Base-by-base conservation (phyloP, 2,797 vertebrate genomes). In the Ambastaia sidthimunki region DNA sequence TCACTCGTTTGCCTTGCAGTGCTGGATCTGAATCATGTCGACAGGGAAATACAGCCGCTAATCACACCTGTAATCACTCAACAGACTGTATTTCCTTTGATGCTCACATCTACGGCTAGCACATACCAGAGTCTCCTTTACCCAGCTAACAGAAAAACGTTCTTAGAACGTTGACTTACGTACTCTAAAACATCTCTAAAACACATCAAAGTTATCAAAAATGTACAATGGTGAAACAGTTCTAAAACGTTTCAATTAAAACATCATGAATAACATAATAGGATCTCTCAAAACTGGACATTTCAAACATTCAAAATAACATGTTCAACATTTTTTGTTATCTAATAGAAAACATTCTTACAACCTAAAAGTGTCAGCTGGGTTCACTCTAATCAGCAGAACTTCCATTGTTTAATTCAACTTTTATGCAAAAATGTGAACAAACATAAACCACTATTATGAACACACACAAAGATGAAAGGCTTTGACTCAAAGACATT, bases 1-100 rank as follows among this genome's bases (percentile, higher is more conserved):
- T 80, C 50, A 73, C 34, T 73, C 47, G 70, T 73, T 73, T 67
- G 60, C 34, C 41, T 48, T 37, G n/a, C 55, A 10, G 59, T 41
- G 67, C 71, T 48, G 74, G n/a, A 41, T 72, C 1, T 16, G 52
- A 52, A 19, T 76, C 55, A 69, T 48, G 19, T 66, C 44, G 15
- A 23, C 71, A 65, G 67, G 52, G 41, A 78, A 78, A 71, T 71
- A 19, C 2, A 50, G 41, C 28, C 16, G 52, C 50, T 41, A 68
- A 68, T 31, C 50, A 34, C n/a, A 25, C 52, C 25, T 63, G 52
- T 28, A 62, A 48, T 69, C 44, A 80, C 41, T 21, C 52, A 25
- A 41, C 1, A 9, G n/a, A 21, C 28, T n/a, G 60, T 9, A 25
- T 63, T 50, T 7, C 11, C 15, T 6, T 52, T 21, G 44, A 76